phyloP scores from a whole-genome alignment of 53 echinoderm and acorn worm genomes.

The Apostichopus leukothele region DNA sequence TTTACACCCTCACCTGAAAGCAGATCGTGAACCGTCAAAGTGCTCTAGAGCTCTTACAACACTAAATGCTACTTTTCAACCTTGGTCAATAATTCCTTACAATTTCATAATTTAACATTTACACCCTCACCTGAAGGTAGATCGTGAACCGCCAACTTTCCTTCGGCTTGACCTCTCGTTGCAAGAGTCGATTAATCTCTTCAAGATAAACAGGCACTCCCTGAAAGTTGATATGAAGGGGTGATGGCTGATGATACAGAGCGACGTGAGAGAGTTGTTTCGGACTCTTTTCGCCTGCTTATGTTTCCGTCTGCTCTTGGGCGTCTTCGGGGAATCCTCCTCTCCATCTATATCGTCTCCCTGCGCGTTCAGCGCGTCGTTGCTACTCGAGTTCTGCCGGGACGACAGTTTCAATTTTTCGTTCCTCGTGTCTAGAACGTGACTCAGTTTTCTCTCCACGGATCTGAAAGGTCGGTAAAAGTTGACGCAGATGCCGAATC shows the following conservation, averaged over 20 bases:
- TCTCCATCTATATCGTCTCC: slow-evolving; percentile 48
- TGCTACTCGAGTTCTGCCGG: slow-evolving; percentile 89
- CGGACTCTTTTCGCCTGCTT: slow-evolving; percentile 85
- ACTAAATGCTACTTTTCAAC: too few relatives aligned
- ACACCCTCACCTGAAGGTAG: slow-evolving; percentile 74
- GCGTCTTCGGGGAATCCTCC: slow-evolving; percentile 60
- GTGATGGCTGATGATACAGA: slow-evolving; percentile 97
- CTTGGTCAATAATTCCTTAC: too few relatives aligned
- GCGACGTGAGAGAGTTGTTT: slow-evolving; percentile 91
- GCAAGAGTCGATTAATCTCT: slow-evolving; percentile 91
- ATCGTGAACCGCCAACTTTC: slow-evolving; percentile 91
- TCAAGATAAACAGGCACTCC: slow-evolving; percentile 94
- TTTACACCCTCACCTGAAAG: too few relatives aligned
- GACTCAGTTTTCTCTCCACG: slow-evolving; percentile 62
- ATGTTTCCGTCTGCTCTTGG: slow-evolving; percentile 75
- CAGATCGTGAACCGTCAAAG: too few relatives aligned
- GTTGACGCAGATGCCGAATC: slow-evolving; percentile 92
- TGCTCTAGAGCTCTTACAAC: too few relatives aligned
- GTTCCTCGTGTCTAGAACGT: slow-evolving; percentile 47
- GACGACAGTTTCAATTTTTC: slow-evolving; percentile 58
- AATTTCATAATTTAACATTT: too few relatives aligned
- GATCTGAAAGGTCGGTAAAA: slow-evolving; percentile 88
- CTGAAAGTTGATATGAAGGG: slow-evolving; percentile 94
- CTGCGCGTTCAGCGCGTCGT: slow-evolving; percentile 78
- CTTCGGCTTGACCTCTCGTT: slow-evolving; percentile 87